phyloP scores from a whole-genome alignment of 2,113 vertebrate species.

The Prochilodus magdalenae region DNA sequence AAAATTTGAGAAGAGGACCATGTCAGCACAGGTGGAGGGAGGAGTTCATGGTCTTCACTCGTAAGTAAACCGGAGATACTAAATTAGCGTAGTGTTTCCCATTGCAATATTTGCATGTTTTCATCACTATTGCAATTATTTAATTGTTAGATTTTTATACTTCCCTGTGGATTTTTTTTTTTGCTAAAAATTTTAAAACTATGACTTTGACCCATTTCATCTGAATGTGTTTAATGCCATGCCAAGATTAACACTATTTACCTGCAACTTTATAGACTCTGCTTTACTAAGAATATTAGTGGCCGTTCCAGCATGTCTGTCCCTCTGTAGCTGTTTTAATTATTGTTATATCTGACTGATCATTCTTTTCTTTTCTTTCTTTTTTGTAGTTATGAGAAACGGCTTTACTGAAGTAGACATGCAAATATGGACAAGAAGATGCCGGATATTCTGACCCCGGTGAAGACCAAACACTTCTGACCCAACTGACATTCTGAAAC shows the following conservation, averaged over 20 bases:
- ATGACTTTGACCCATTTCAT: no score
- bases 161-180: no score
- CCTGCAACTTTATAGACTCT: no score
- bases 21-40: slow-evolving; percentile 93
- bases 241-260: no score
- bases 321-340: background rate
- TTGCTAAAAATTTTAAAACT: no score
- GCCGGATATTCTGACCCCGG: slow-evolving; percentile 51
- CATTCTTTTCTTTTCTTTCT: slow-evolving; percentile 57
- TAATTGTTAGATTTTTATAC: no score
- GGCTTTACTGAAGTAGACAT: slow-evolving; percentile 81
- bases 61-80: slow-evolving; percentile 75
- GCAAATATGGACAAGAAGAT: slow-evolving; percentile 53
- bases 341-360: slow-evolving; percentile 62
- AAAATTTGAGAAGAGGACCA: slow-evolving; percentile 93
- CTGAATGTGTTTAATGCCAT: no score
- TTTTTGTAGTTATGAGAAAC: slow-evolving; percentile 85
- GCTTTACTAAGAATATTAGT: no score
- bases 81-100: no score
- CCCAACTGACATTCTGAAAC: slow-evolving; percentile 60
- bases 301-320: no score
- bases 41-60: slow-evolving; percentile 92
- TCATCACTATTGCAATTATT: no score
- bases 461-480: slow-evolving; percentile 71
- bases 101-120: no score